Conservation (phyloP, 2,113 vertebrate genomes). For the Trematomus loennbergii region DNA sequence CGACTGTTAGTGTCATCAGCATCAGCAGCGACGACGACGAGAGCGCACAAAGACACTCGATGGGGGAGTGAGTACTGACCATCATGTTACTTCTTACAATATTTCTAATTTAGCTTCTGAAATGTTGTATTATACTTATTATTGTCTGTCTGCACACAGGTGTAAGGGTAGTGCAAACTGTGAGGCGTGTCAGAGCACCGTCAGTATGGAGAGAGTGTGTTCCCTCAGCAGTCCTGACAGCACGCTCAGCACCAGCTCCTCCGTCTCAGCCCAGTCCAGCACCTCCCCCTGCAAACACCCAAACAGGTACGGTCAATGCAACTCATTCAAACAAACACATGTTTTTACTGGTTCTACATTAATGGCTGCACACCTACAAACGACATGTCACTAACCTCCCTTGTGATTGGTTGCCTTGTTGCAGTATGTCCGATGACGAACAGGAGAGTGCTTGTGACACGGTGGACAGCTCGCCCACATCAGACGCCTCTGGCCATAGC, state of each 20-base stretch:
- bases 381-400: background rate
- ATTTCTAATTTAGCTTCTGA: background rate
- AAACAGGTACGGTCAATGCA: conserved; percentile 85
- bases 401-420: conserved; percentile 6
- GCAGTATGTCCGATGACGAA: conserved; percentile 96
- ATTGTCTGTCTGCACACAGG: conserved; percentile 73
- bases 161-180: conserved; percentile 95
- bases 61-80: conserved; percentile 88
- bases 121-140: conserved; percentile 1
- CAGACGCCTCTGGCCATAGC: conserved; percentile 88
- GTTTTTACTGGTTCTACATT: background rate
- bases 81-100: background rate
- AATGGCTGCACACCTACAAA: background rate
- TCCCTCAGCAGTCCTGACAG: conserved; percentile 97
- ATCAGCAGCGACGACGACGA: conserved; percentile 97
- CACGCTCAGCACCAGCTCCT: conserved; percentile 94
- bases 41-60: conserved; percentile 83
- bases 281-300: conserved; percentile 94
- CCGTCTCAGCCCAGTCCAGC: conserved; percentile 90
- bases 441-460: conserved; percentile 95
- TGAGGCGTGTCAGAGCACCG: conserved; percentile 95
- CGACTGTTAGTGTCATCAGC: conserved; percentile 93
- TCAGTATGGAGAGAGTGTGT: conserved; percentile 95
- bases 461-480: conserved; percentile 92
- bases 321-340: background rate